These are phyloP conservation scores for Coptodon rendalli DNA, from an alignment of 2,113 vertebrate genomes.

Conservation along the genomic window DNA sequence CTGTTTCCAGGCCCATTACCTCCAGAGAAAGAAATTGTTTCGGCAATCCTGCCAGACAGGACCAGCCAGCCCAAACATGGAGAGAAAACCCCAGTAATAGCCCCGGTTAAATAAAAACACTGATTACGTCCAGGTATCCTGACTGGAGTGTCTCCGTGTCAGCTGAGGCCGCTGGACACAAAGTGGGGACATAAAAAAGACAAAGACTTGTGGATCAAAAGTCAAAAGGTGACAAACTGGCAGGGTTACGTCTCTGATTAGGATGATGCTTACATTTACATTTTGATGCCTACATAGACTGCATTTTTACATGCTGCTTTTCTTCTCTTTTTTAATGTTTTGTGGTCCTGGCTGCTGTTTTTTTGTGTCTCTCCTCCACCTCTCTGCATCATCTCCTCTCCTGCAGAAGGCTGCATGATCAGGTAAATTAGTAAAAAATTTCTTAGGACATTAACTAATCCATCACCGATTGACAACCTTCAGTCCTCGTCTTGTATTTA, in stretches of 20 bases:
- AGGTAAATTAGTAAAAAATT: not conserved
- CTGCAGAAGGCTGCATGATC: not conserved
- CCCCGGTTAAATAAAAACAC: conserved; percentile 23
- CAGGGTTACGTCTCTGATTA: not conserved
- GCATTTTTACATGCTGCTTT: not conserved
- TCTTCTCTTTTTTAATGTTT: not conserved
- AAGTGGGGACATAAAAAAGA: not conserved
- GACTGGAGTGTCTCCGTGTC: not conserved
- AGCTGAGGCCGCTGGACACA: not conserved
- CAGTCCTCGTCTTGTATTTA: not conserved
- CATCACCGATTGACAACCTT: not conserved
- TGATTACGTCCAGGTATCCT: conserved; percentile 43
- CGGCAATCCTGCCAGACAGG: conserved; percentile 38
- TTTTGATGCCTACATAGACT: not conserved
- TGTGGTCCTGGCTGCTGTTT: not conserved
- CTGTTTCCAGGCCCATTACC: conserved; percentile 43
- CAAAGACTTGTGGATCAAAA: not conserved
- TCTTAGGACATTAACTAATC: not conserved
- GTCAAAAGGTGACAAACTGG: not conserved
- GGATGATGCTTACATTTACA: not conserved
- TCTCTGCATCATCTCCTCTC: not conserved
- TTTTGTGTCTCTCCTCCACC: not conserved
- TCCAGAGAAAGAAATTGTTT: conserved; percentile 46
- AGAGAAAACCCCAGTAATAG: conserved; percentile 41
- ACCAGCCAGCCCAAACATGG: conserved; percentile 68